Percentiles rank a stretch among this genome's conserved stretches.
These are phyloP conservation scores for Ceuthmochares aereus DNA, from an alignment of 2,113 vertebrate genomes.

Conservation along the genomic window DNA sequence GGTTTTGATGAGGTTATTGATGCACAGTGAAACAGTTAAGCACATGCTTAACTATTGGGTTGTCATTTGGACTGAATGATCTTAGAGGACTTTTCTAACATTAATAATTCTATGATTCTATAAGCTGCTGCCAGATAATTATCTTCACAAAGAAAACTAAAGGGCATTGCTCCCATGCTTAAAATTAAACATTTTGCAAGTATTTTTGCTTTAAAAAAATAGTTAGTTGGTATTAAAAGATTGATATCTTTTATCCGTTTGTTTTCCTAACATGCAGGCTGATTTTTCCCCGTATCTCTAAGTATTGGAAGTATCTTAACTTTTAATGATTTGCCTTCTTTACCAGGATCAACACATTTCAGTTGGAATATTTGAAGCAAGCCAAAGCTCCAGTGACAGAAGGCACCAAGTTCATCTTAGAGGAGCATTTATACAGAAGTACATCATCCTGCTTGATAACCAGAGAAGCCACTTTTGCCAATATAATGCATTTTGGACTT, in stretches of 20 bases:
- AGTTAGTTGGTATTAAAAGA: neutral
- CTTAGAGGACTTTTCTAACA: no score
- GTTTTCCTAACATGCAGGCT: neutral
- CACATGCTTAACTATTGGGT: neutral
- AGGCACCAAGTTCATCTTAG: neutral
- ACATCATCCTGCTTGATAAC: neutral
- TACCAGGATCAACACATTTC: neutral
- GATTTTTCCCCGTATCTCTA: neutral
- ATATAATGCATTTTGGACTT: neutral
- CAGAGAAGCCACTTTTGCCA: neutral
- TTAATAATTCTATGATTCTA: no score
- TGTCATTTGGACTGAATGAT: no score
- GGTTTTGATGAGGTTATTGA: neutral
- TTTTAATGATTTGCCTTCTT: neutral
- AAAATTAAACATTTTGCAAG: neutral
- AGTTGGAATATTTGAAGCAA: neutral
- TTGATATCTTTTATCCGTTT: neutral
- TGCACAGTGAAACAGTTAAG: neutral
- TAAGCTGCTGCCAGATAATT: neutral
- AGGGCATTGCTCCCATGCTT: neutral
- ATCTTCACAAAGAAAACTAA: neutral
- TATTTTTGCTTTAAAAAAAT: neutral
- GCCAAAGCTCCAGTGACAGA: neutral
- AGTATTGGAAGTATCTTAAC: neutral
- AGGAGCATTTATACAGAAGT: neutral